These are phyloP conservation scores for Dendronephthya gigantea DNA, from an alignment of 64 coral and sea anemone genomes.

Conservation along the genomic window DNA sequence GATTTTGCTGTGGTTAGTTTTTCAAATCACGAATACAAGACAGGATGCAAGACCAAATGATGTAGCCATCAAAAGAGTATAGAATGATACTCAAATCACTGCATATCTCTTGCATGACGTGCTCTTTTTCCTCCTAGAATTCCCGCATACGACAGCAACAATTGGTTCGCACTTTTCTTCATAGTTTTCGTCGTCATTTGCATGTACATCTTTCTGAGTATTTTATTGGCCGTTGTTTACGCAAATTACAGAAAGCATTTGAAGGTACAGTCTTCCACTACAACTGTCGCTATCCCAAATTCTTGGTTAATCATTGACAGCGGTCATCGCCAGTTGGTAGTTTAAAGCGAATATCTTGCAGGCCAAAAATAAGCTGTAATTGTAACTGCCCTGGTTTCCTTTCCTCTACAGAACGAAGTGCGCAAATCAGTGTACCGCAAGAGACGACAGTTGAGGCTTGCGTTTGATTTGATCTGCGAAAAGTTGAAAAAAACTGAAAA, in stretches of 20 bases:
- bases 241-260: conserved; percentile 87
- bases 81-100: too few species aligned
- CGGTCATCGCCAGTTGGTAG: too few species aligned
- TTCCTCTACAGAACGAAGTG: conserved; percentile 61
- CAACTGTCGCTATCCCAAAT: too few species aligned
- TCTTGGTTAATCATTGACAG: too few species aligned
- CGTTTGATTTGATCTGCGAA: conserved; percentile 76
- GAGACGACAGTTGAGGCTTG: conserved; percentile 64
- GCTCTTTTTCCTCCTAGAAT: conserved; percentile 38
- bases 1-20: not conserved
- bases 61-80: too few species aligned
- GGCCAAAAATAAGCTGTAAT: too few species aligned
- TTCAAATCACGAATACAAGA: not conserved
- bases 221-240: conserved; percentile 93
- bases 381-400: too few species aligned
- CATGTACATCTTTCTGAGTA: conserved; percentile 98
- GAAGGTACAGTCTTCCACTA: conserved; percentile 51
- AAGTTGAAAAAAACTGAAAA: conserved; percentile 45
- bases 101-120: too few species aligned
- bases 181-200: conserved; percentile 77
- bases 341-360: too few species aligned
- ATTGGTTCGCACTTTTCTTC: conserved; percentile 84
- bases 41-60: not conserved
- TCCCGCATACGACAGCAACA: conserved; percentile 76
- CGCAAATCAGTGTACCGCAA: conserved; percentile 77